phyloP scores from a whole-genome alignment of 2,797 vertebrate species.

The Dallia pectoralis region DNA sequence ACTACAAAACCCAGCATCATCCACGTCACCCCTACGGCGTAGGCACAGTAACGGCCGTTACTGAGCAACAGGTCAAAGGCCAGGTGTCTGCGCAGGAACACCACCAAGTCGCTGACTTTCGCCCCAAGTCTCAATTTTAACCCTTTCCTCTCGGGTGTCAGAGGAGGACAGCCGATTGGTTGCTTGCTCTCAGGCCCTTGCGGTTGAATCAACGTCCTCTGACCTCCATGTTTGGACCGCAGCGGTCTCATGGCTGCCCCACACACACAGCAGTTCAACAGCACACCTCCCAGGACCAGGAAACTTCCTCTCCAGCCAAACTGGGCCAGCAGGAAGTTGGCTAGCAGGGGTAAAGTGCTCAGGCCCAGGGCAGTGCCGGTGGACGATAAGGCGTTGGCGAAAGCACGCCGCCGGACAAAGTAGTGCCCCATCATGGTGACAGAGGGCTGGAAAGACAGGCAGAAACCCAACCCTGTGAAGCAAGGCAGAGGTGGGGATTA shows the following conservation, averaged over 20 bases:
- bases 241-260: slow-evolving; percentile 84
- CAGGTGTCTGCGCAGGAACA: slow-evolving; percentile 68
- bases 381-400: slow-evolving; percentile 82
- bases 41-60: slow-evolving; percentile 75
- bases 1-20: slow-evolving; percentile 79
- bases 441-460: slow-evolving; percentile 81
- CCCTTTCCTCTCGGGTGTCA: slow-evolving; percentile 21
- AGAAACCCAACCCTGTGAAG: slow-evolving; percentile 77
- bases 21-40: slow-evolving; percentile 74
- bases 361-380: slow-evolving; percentile 78
- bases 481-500: neutral
- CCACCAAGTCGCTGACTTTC: slow-evolving; percentile 38
- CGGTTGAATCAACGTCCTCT: neutral
- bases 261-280: slow-evolving; percentile 82
- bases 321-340: slow-evolving; percentile 70
- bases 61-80: slow-evolving; percentile 79
- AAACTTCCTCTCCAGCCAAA: slow-evolving; percentile 86
- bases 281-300: slow-evolving; percentile 79
- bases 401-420: slow-evolving; percentile 68
- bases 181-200: neutral
- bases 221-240: slow-evolving; percentile 1
- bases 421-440: slow-evolving; percentile 79
- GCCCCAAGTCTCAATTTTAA: slow-evolving; percentile 27
- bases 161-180: slow-evolving; percentile 8
- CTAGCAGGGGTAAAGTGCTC: slow-evolving; percentile 74